Conservation (phyloP, 2,113 vertebrate species). For the Rhynchomys soricoides region DNA sequence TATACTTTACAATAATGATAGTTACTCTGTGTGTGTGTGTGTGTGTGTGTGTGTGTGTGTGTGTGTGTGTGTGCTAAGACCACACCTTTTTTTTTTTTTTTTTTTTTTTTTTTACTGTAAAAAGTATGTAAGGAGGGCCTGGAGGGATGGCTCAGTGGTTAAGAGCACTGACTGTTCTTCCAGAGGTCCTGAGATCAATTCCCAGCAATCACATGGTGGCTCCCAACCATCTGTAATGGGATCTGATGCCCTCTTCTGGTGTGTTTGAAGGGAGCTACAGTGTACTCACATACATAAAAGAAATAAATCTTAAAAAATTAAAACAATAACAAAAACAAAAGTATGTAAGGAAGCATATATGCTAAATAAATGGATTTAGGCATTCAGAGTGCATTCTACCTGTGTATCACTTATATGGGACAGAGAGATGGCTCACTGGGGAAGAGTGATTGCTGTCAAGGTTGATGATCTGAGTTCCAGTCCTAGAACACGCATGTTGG, state of each 20-base stretch:
- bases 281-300: too few relatives aligned
- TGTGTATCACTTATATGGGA: neutral
- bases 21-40: neutral
- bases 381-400: neutral
- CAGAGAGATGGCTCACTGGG: neutral
- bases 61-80: neutral
- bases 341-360: neutral
- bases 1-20: neutral
- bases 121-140: neutral
- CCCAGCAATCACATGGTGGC: too few relatives aligned
- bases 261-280: too few relatives aligned
- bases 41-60: neutral
- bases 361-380: neutral
- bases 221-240: too few relatives aligned
- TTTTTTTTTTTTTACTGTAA: neutral
- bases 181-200: too few relatives aligned
- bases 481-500: neutral
- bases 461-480: neutral
- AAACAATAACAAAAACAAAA: neutral
- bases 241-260: too few relatives aligned
- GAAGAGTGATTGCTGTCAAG: neutral
- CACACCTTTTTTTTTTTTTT: neutral
- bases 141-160: too few relatives aligned
- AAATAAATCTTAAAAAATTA: too few relatives aligned
- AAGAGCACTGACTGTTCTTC: too few relatives aligned